Percentiles rank a stretch among this genome's conserved stretches.
Conservation (phyloP, 2,888 invertebrate genomes). For the Gerris lacustris region DNA sequence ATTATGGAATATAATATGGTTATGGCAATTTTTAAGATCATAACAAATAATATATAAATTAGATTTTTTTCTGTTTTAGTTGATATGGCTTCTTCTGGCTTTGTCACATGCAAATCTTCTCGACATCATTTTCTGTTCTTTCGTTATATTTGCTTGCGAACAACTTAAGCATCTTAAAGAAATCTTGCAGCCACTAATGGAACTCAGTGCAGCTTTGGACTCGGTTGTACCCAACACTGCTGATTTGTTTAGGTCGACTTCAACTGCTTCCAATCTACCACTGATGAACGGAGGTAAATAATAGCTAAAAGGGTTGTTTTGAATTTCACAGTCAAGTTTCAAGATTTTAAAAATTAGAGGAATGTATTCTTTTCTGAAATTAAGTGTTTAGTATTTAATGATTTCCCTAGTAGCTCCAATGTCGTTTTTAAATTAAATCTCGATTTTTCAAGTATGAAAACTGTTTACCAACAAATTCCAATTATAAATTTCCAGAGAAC, state of each 20-base stretch:
- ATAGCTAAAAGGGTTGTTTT: background rate
- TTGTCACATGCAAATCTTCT: constrained; percentile 48
- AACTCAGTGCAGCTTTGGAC: constrained; percentile 67
- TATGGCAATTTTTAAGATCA: too few relatives aligned
- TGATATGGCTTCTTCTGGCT: constrained; percentile 55
- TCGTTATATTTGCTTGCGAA: constrained; percentile 74
- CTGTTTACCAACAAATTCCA: too few relatives aligned
- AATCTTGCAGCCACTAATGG: constrained; percentile 78
- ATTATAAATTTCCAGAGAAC: constrained; percentile 30
- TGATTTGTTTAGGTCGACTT: constrained; percentile 36
- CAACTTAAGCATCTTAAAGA: constrained; percentile 73
- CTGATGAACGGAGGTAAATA: constrained; percentile 20
- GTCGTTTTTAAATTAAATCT: too few relatives aligned
- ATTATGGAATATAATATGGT: too few relatives aligned
- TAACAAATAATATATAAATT: too few relatives aligned
- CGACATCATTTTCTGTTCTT: constrained; percentile 71
- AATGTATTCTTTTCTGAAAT: too few relatives aligned
- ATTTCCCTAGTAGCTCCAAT: too few relatives aligned
- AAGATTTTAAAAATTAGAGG: too few relatives aligned
- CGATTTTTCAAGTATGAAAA: too few relatives aligned
- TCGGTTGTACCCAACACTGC: constrained; percentile 51
- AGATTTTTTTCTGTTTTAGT: constrained; percentile 35
- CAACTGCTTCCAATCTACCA: constrained; percentile 26
- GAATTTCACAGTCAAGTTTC: too few relatives aligned
- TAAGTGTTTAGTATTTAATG: too few relatives aligned